A percentile compares a stretch with the other conserved stretches of the same genome.
These are phyloP conservation scores for Subacronicta megacephala DNA, from an alignment of 2,888 invertebrate genomes.

Conservation along the genomic window DNA sequence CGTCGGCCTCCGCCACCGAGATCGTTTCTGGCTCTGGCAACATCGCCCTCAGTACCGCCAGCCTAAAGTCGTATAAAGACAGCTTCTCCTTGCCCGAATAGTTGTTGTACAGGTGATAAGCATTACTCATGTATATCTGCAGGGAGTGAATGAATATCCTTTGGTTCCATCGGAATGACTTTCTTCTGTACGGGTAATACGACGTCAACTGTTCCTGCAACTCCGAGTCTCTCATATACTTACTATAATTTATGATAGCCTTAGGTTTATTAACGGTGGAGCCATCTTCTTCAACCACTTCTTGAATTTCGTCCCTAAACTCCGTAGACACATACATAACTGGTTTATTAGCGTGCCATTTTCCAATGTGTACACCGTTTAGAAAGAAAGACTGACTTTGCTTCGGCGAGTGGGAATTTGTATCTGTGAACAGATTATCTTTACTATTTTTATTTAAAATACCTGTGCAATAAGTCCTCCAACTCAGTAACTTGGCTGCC, in stretches of 20 bases:
- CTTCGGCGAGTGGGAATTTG: not conserved
- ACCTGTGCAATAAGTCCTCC: slow-evolving; percentile 36
- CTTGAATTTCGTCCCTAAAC: slow-evolving; percentile 7
- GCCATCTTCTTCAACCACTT: slow-evolving; percentile 2
- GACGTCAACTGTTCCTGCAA: slow-evolving; percentile 27
- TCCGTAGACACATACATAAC: slow-evolving; percentile 31
- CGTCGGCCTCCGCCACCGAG: not conserved
- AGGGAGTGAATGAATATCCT: slow-evolving; percentile 18
- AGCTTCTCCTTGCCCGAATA: slow-evolving; percentile 17
- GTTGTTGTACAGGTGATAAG: slow-evolving; percentile 19
- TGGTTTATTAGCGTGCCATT: slow-evolving; percentile 20
- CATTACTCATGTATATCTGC: slow-evolving; percentile 25
- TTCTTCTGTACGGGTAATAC: slow-evolving; percentile 15
- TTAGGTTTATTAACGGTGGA: slow-evolving; percentile 1
- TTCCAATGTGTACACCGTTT: slow-evolving; percentile 23
- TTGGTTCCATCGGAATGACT: slow-evolving; percentile 9
- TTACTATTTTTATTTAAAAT: slow-evolving; percentile 21
- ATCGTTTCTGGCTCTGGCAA: slow-evolving; percentile 3
- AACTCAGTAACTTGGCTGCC: slow-evolving; percentile 20
- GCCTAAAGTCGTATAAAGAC: slow-evolving; percentile 12
- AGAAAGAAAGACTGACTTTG: slow-evolving; percentile 6
- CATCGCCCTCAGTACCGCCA: slow-evolving; percentile 15
- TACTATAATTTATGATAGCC: slow-evolving; percentile 18
- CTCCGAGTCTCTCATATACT: slow-evolving; percentile 26
- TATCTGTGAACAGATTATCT: slow-evolving; percentile 23